Evolutionary conservation across 2,113 vertebrate species (phyloP).

Genomic region (Mirza zaza): DNA sequence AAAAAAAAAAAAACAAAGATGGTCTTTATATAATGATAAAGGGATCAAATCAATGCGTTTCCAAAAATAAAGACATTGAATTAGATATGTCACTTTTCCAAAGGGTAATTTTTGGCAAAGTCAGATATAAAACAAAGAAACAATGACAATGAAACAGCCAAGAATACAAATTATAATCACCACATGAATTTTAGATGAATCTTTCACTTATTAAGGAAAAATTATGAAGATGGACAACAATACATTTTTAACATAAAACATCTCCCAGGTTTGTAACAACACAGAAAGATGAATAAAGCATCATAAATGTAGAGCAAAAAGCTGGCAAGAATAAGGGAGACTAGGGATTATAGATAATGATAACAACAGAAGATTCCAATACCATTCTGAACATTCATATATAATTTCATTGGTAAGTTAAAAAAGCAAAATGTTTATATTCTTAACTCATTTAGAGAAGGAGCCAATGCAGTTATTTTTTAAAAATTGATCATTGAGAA

Average conservation of each 20-base stretch:
- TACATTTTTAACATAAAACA: background rate
- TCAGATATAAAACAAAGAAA: background rate
- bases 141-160: background rate
- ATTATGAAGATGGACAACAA: background rate
- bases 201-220: background rate
- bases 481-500: background rate
- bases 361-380: background rate
- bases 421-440: background rate
- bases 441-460: background rate
- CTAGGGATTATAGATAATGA: background rate
- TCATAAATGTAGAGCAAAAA: background rate
- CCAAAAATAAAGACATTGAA: background rate
- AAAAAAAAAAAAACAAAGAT: too few relatives aligned
- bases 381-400: background rate
- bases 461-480: background rate
- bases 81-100: background rate
- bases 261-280: background rate
- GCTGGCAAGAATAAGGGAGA: background rate
- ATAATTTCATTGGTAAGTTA: background rate
- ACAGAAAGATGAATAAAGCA: background rate
- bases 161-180: background rate
- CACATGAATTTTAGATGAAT: background rate
- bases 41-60: too few relatives aligned
- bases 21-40: too few relatives aligned
- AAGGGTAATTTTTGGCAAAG: background rate